A percentile compares a stretch with the other conserved stretches of the same genome.
phyloP scores from a whole-genome alignment of 2,797 vertebrate species.

The Apodemus agrarius region DNA sequence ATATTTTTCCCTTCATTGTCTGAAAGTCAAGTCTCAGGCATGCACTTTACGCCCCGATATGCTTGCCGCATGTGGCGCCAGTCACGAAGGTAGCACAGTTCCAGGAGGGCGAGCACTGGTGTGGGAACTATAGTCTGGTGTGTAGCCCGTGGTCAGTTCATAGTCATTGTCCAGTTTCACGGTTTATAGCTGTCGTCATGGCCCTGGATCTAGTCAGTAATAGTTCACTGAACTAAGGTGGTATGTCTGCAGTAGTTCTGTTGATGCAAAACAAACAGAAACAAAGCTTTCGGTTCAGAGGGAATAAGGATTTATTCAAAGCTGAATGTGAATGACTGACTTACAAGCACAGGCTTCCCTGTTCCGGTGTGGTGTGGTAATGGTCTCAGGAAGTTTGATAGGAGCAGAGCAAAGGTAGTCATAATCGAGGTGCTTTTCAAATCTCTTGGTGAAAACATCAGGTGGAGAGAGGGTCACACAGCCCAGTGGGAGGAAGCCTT shows the following conservation, averaged over 20 bases:
- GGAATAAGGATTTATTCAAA: not conserved
- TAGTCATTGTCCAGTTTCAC: not conserved
- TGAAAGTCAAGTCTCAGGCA: conserved; percentile 34
- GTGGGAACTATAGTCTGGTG: not conserved
- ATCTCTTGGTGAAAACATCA: not conserved
- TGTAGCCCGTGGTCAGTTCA: not conserved
- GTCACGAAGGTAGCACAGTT: not conserved
- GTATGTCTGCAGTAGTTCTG: not conserved
- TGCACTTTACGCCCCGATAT: not conserved
- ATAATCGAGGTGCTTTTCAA: not conserved
- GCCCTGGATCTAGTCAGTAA: not conserved
- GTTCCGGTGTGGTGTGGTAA: not conserved
- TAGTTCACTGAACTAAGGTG: not conserved
- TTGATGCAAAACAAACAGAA: not conserved
- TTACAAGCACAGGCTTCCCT: not conserved
- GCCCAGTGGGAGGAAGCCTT: not conserved
- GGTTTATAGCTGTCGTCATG: not conserved
- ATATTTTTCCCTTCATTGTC: not conserved
- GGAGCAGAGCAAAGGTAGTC: not conserved
- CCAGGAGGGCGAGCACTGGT: not conserved
- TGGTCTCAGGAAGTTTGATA: not conserved
- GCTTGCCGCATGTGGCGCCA: not conserved
- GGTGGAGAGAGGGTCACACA: not conserved
- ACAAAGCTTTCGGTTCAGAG: not conserved
- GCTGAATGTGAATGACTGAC: not conserved